A percentile compares a stretch with the other conserved stretches of the same genome.
phyloP scores from a whole-genome alignment of 2,888 invertebrate genomes.

The Hypselothyrea guttata region DNA sequence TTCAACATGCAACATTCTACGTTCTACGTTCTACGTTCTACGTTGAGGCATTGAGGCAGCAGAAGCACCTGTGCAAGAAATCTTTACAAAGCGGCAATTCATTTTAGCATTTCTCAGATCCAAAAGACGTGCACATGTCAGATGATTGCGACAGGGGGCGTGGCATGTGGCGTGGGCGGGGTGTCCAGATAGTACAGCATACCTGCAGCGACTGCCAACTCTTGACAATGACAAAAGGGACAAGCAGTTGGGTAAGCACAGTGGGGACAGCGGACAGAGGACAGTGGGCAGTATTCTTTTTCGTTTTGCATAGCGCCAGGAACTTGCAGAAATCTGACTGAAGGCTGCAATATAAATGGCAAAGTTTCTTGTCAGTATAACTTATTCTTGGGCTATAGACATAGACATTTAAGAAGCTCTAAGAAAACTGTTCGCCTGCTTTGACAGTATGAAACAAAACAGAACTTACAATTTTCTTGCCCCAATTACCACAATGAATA shows the following conservation, averaged over 20 bases:
- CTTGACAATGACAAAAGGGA: slow-evolving; percentile 54
- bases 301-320: slow-evolving; percentile 1
- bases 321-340: slow-evolving; percentile 45
- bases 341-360: slow-evolving; percentile 50
- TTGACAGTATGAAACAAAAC: too few relatives aligned
- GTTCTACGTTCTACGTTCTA: slow-evolving; percentile 12
- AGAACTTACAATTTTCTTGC: too few relatives aligned
- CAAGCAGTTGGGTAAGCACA: not conserved
- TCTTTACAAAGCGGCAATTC: slow-evolving; percentile 75
- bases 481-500: too few relatives aligned
- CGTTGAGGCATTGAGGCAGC: slow-evolving; percentile 5
- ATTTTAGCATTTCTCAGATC: slow-evolving; percentile 68
- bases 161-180: slow-evolving; percentile 3
- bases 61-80: slow-evolving; percentile 57
- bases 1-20: slow-evolving; percentile 15
- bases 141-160: slow-evolving; percentile 42
- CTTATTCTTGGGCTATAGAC: slow-evolving; percentile 13
- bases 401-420: too few relatives aligned
- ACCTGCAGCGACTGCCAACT: slow-evolving; percentile 49
- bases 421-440: too few relatives aligned
- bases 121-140: slow-evolving; percentile 71
- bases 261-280: slow-evolving; percentile 10
- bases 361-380: slow-evolving; percentile 27
- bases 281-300: not conserved
- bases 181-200: slow-evolving; percentile 43